Base-by-base conservation (phyloP, 1,140 invertebrate species). In the Orussus abietinus region DNA sequence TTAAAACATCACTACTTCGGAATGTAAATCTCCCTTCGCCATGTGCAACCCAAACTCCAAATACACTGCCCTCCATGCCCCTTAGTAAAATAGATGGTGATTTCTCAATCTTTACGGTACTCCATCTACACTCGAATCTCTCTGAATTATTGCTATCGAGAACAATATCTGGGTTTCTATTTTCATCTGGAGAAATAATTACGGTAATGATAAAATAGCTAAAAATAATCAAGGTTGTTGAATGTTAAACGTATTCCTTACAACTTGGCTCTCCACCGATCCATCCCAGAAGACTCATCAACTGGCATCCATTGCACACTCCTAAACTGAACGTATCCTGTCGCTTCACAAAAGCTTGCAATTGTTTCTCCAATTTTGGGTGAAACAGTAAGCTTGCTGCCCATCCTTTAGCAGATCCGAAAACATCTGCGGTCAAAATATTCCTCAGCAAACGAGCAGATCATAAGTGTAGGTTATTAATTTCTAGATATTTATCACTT, bases 371-470 rank as follows among this genome's bases (percentile, higher is more conserved):
- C 3, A 86, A 49, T 10, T 54, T 56, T 14, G 70, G 56, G 64
- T 86, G 76, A 63, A 91, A 95, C 3, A 88, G 59, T 10, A 97
- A 83, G 53, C 88, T 86, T 0, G 90, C 93, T 2, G 95, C 93
- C 96, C 96, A 99, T 11, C 96, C 95, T 77, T 96, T 96, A 0
- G 92, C 94, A 1, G 94, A 96, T 1, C 96, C 96, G 21, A 97
- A 74, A 1, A 96, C 96, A 75, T 99, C 95, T 87, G 54, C 4
- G 13, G n/a, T 4, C 12, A 35, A 13, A 11, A 42, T 14, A n/a
- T n/a, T n/a, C n/a, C n/a, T n/a, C n/a, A n/a, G n/a, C n/a, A n/a
- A n/a, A n/a, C n/a, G n/a, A n/a, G n/a, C n/a, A n/a, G n/a, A n/a
- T n/a, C n/a, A n/a, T n/a, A 10, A 11, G 5, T 41, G 4, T 5